These are phyloP conservation scores for Cenopis cana DNA, from an alignment of 2,888 invertebrate genomes.

Conservation along the genomic window DNA sequence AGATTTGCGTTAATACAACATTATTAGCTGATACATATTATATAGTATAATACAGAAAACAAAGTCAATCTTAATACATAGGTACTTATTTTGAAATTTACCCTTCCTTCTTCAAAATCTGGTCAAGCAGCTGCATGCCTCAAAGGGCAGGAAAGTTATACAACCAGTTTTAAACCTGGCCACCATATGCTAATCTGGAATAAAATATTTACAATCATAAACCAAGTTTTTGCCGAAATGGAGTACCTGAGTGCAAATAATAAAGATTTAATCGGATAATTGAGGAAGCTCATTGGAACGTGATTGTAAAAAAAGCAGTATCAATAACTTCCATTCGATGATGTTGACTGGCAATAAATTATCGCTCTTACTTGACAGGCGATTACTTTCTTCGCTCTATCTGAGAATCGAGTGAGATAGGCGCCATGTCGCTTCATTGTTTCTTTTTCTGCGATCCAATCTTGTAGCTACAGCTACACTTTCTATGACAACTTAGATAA, in stretches of 20 bases:
- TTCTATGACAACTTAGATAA: constrained; percentile 54
- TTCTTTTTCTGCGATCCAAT: constrained; percentile 50
- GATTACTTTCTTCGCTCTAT: constrained; percentile 60
- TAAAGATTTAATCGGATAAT: constrained; percentile 10
- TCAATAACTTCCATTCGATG: constrained; percentile 56
- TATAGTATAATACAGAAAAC: neutral
- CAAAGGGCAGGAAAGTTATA: constrained; percentile 57
- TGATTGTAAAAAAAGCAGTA: constrained; percentile 60
- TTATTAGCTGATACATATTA: neutral
- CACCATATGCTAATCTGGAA: constrained; percentile 48
- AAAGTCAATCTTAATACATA: neutral
- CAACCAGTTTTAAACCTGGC: constrained; percentile 77
- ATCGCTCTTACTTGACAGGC: constrained; percentile 60
- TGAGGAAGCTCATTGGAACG: constrained; percentile 48
- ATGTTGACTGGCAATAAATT: constrained; percentile 55
- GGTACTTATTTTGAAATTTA: constrained; percentile 1
- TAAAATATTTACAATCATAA: neutral
- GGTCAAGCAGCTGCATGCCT: constrained; percentile 58
- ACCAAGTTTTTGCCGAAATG: neutral
- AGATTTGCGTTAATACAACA: neutral
- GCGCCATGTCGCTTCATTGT: constrained; percentile 61
- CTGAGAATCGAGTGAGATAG: constrained; percentile 42
- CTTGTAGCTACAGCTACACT: constrained; percentile 57
- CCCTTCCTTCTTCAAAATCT: constrained; percentile 55
- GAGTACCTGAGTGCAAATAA: neutral